Percentiles rank a stretch among this genome's conserved stretches.
These are phyloP conservation scores for Stenichneumon culpator DNA, from an alignment of 2,888 invertebrate species.

Conservation along the genomic window DNA sequence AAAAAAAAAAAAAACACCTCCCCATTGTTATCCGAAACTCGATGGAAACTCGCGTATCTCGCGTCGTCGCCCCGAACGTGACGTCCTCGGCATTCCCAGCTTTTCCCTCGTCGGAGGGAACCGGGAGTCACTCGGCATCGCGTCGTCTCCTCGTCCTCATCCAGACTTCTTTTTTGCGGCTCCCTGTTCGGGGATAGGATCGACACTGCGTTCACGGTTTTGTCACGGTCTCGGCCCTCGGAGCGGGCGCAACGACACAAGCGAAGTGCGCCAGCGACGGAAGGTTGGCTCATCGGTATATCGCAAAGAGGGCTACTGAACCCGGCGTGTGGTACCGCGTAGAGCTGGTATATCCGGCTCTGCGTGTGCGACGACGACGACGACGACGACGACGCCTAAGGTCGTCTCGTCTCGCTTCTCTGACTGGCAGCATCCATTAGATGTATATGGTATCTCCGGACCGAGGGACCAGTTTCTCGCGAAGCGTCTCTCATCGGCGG, in stretches of 20 bases:
- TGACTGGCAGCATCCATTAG: slow-evolving; percentile 65
- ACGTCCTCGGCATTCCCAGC: slow-evolving; percentile 41
- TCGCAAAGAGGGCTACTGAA: slow-evolving; percentile 67
- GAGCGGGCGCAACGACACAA: slow-evolving; percentile 32
- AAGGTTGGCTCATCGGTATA: slow-evolving; percentile 23
- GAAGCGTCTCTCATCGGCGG: slow-evolving; percentile 66
- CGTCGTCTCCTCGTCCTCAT: slow-evolving; percentile 46
- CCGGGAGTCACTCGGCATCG: slow-evolving; percentile 50
- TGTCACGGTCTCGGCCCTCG: slow-evolving; percentile 72
- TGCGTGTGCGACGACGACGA: slow-evolving; percentile 59
- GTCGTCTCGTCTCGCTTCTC: slow-evolving; percentile 61
- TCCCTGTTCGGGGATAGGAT: slow-evolving; percentile 54
- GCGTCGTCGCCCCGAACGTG: slow-evolving; percentile 1
- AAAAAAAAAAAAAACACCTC: background rate
- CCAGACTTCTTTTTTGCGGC: slow-evolving; percentile 31
- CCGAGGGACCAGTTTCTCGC: slow-evolving; percentile 75
- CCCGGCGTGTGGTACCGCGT: slow-evolving; percentile 66
- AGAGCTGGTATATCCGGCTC: slow-evolving; percentile 67
- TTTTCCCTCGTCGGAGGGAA: slow-evolving; percentile 48
- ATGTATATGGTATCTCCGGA: slow-evolving; percentile 54
- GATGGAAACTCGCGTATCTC: background rate
- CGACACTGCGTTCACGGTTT: slow-evolving; percentile 72
- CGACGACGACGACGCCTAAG: slow-evolving; percentile 34
- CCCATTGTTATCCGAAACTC: background rate
- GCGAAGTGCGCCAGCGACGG: slow-evolving; percentile 28